Evolutionary conservation across 2,113 vertebrate genomes (phyloP), one percentile per base, ranked within the genome.

Genomic region (Scopus umbretta): DNA sequence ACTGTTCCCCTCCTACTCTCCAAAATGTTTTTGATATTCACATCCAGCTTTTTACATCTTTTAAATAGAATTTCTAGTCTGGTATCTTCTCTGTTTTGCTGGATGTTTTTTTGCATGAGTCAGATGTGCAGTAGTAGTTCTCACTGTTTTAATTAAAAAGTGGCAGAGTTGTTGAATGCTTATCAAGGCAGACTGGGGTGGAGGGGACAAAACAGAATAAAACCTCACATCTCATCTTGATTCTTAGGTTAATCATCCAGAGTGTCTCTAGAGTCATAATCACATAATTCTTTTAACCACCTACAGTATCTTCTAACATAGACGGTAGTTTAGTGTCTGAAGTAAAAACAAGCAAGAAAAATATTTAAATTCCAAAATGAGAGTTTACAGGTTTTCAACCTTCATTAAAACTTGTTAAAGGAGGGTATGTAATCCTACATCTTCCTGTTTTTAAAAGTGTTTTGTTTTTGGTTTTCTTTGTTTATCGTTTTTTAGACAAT

Each of bases 101-200:
- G 61, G 71, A 87, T 61, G 3, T 18, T 73, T 92, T 86, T 83
- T 42, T 58, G n/a, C 13, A 11, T 94, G 96, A 96, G 70, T 96
- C 94, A 97, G 88, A 90, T 79, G 78, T 90, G 80, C 90, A 66
- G 91, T 92, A 90, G 73, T 92, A 82, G 78, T 93, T 95, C 87
- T 94, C 78, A 85, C 87, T 91, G 87, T 85, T 96, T 93, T 93
- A 96, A 91, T 92, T 92, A 16, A 80, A 16, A 80, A 95, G 71
- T 94, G 84, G 40, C 52, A 82, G 68, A 84, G 47, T 36, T 91
- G 84, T 76, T 85, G 76, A 90, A 76, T 90, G 58, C 40, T 80
- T 94, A 58, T n/a, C 52, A 73, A 95, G 72, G 42, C 83, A 91
- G 86, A 79, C 78, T 82, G 74, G 47, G 20, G 55, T 89, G 65